A percentile compares a stretch with the other conserved stretches of the same genome.
phyloP scores from a whole-genome alignment of 37 sponge, comb jelly and placozoan genomes.

The Tethya wilhelma region DNA sequence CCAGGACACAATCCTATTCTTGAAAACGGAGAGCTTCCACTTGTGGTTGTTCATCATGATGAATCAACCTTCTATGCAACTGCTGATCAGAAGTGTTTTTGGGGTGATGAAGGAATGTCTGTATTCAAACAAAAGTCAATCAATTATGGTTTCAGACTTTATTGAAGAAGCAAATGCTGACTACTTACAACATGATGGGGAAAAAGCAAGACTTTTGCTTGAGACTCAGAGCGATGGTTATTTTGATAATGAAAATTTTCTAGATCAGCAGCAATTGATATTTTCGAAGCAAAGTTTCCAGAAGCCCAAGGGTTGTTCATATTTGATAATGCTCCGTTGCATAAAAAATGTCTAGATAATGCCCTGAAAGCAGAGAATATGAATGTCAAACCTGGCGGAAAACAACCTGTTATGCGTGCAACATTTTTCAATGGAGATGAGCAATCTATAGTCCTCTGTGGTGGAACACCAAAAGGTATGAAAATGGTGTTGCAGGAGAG shows the following conservation, averaged over 20 bases:
- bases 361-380: slow-evolving; percentile 1
- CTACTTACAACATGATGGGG: slow-evolving; percentile 17
- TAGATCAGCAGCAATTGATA: too few relatives aligned
- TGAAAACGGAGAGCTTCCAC: background rate
- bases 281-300: slow-evolving; percentile 11
- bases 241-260: background rate
- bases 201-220: background rate
- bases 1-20: background rate
- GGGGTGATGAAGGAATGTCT: slow-evolving; percentile 10
- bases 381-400: too few relatives aligned
- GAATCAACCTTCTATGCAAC: slow-evolving; percentile 19
- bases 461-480: background rate
- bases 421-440: background rate
- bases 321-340: slow-evolving; percentile 39
- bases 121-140: slow-evolving; percentile 23
- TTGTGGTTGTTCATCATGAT: slow-evolving; percentile 7
- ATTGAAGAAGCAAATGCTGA: slow-evolving; percentile 23
- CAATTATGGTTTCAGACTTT: slow-evolving; percentile 40
- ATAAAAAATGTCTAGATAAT: background rate
- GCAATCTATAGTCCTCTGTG: background rate
- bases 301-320: background rate
- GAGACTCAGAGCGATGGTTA: slow-evolving; percentile 16
- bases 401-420: background rate
- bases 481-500: background rate
- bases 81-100: slow-evolving; percentile 10